phyloP scores from a whole-genome alignment of 2,113 vertebrate species.

The Lipotes vexillifer region DNA sequence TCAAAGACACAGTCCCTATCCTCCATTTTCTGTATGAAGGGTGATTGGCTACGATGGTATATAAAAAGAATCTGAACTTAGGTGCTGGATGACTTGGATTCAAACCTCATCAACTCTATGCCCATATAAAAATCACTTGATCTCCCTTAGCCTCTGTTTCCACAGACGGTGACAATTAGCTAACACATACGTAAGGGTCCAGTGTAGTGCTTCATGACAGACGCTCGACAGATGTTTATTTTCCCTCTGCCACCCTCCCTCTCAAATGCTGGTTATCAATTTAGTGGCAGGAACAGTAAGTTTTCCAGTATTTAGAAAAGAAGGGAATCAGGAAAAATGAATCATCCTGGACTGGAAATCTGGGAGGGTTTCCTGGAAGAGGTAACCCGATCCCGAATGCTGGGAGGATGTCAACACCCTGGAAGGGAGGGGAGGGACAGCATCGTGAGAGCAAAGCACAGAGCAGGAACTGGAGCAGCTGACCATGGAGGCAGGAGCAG shows the following conservation, averaged over 20 bases:
- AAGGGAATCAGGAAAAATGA: background rate
- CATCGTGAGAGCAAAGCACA: background rate
- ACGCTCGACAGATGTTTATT: background rate
- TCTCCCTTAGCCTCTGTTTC: background rate
- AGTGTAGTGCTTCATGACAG: background rate
- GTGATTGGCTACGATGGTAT: background rate
- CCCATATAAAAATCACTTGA: background rate
- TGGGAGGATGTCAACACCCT: background rate
- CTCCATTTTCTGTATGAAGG: background rate
- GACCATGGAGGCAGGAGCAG: background rate
- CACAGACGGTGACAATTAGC: background rate
- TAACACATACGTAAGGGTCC: background rate
- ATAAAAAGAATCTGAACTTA: background rate
- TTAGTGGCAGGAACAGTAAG: background rate
- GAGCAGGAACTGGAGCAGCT: background rate
- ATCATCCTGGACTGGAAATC: background rate
- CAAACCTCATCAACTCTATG: background rate
- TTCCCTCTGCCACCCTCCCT: background rate
- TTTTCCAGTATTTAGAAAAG: background rate
- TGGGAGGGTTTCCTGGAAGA: background rate
- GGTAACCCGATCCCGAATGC: background rate
- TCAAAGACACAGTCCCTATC: background rate
- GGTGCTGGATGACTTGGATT: background rate
- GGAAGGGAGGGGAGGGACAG: background rate
- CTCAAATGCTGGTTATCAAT: background rate